Evolutionary conservation across 1,140 invertebrate species (phyloP), one percentile per base, ranked within the genome.

Genomic region (Philotrypesis tridentata): DNA sequence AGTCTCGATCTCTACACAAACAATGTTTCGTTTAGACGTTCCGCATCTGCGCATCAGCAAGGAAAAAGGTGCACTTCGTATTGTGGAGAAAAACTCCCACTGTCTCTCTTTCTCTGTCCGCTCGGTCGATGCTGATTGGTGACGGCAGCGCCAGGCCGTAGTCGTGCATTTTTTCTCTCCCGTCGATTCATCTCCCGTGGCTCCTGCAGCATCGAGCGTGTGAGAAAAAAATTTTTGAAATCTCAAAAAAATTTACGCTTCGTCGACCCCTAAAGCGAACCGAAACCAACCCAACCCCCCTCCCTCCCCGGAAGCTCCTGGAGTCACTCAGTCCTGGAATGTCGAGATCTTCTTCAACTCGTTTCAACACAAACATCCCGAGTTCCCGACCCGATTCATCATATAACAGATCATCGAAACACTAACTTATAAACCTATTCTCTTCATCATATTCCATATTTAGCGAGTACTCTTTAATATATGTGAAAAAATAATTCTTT

Each of bases 181-280:
- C 23, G n/a, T 23, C 61, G 7, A 7, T 11, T 63, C 23, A 63
- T 27, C 61, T 55, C 48, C 17, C 17, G 48, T 17, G 4, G 48
- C 25, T n/a, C n/a, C 9, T 25, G 6, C 21, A n/a, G n/a, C n/a
- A 14, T 8, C 40, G 14, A 60, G 29, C 29, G 72, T 61, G 72
- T 74, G 29, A 74, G 43, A 37, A 65, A 65, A 60, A 74, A 74
- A 74, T 60, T 74, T 8, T 29, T 27, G 27, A 31, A 61, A 60
- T 74, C 55, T 31, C 29, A 23, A 74, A 74, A 60, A 61, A 27
- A 61, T 4, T 31, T 61, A 31, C 29, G 14, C 12, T 31, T 2
- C 25, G 11, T 4, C 25, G 25, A 25, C 23, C 27, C 5, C 9
- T 9, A 27, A 65, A 29, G 14, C 8, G 27, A 65, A 12, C 21